Conservation (phyloP, 1,140 invertebrate species). For the Vanessa atalanta region DNA sequence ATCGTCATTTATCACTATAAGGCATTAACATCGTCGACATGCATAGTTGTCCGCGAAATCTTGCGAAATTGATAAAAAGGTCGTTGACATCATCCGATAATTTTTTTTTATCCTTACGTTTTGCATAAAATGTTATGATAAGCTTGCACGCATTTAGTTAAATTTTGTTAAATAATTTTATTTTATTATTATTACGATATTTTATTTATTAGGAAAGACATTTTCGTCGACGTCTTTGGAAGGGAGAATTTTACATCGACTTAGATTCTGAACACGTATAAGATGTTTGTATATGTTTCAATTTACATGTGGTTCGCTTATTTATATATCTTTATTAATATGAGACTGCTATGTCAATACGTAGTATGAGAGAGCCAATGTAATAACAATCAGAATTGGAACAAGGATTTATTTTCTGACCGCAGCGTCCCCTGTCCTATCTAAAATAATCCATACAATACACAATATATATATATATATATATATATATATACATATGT, state of each 20-base stretch:
- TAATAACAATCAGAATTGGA: too few species aligned
- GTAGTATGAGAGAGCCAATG: too few species aligned
- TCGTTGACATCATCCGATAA: constrained; percentile 60
- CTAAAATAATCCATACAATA: too few species aligned
- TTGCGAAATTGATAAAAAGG: constrained; percentile 65
- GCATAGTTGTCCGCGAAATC: constrained; percentile 56
- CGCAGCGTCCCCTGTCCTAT: too few species aligned
- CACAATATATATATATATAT: too few species aligned
- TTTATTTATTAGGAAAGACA: too few species aligned
- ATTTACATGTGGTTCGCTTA: not conserved
- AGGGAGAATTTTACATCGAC: too few species aligned
- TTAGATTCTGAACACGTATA: too few species aligned
- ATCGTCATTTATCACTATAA: constrained; percentile 28
- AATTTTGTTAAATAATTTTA: not conserved
- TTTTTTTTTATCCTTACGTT: constrained; percentile 46
- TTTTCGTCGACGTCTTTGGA: too few species aligned
- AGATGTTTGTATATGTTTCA: not conserved
- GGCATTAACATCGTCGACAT: constrained; percentile 25
- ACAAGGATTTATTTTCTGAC: too few species aligned
- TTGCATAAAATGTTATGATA: constrained; percentile 16
- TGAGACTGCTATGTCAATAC: too few species aligned
- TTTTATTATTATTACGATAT: not conserved
- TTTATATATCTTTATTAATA: not conserved
- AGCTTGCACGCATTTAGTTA: not conserved
- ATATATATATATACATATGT: too few species aligned